A percentile compares a stretch with the other conserved stretches of the same genome.
These are phyloP conservation scores for Agrilus mali DNA, from an alignment of 2,888 invertebrate genomes.

Conservation along the genomic window DNA sequence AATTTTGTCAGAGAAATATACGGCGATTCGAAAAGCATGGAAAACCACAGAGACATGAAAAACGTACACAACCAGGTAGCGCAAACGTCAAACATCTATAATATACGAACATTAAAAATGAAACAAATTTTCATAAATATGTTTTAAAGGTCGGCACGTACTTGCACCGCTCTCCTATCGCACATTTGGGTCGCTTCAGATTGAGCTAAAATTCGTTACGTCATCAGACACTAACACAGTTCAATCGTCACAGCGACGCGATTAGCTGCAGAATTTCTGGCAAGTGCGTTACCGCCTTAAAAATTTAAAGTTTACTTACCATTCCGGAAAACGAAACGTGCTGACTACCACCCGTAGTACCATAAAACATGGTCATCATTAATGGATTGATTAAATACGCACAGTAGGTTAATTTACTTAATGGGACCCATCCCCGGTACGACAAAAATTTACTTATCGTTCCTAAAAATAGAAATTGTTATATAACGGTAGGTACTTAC, in stretches of 20 bases:
- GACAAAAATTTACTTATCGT: slow-evolving; percentile 32
- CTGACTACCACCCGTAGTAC: slow-evolving; percentile 23
- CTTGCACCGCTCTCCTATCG: too few species aligned
- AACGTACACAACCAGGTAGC: slow-evolving; percentile 26
- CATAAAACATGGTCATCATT: slow-evolving; percentile 36
- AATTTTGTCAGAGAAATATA: slow-evolving; percentile 28
- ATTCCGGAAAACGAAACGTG: slow-evolving; percentile 26
- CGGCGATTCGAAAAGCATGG: slow-evolving; percentile 32
- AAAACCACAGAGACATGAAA: slow-evolving; percentile 26
- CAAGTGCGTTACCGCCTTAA: neutral
- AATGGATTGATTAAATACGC: slow-evolving; percentile 47
- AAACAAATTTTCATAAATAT: slow-evolving; percentile 2
- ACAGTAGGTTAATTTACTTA: slow-evolving; percentile 44
- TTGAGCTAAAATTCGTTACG: too few species aligned
- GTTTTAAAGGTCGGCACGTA: too few species aligned
- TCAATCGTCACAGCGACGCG: too few species aligned
- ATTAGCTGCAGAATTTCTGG: too few species aligned
- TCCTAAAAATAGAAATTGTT: slow-evolving; percentile 25
- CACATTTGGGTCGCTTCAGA: too few species aligned
- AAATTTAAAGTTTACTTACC: slow-evolving; percentile 24
- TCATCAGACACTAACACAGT: too few species aligned
- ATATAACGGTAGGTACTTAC: too few species aligned
- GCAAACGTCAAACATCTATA: slow-evolving; percentile 23
- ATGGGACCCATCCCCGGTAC: slow-evolving; percentile 22
- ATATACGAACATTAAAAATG: too few species aligned